These are phyloP conservation scores for Malthinus seriepunctatus DNA, from an alignment of 2,888 invertebrate genomes.

Conservation along the genomic window DNA sequence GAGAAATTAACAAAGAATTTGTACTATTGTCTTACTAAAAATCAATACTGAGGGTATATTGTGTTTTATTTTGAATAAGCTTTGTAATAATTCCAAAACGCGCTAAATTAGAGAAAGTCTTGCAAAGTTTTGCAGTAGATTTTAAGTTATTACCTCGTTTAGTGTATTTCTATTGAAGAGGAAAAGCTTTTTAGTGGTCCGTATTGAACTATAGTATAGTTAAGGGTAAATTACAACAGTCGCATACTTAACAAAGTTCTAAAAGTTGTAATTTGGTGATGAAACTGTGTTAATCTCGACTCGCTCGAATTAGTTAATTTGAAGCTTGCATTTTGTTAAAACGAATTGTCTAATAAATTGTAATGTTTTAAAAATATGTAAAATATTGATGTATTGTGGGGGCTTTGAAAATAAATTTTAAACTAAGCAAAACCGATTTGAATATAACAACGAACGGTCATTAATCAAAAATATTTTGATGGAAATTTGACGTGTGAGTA, in stretches of 20 bases:
- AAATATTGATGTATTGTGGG: no score
- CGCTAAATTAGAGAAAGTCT: background rate
- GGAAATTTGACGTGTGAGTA: slow-evolving; percentile 20
- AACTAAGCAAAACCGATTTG: slow-evolving; percentile 1
- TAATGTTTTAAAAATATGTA: no score
- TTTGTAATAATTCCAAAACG: slow-evolving; percentile 1
- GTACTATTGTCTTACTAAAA: no score
- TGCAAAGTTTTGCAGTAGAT: slow-evolving; percentile 1
- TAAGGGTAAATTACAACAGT: slow-evolving; percentile 15
- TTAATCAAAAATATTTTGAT: slow-evolving; percentile 20
- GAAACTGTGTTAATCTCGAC: slow-evolving; percentile 11
- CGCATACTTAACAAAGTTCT: slow-evolving; percentile 17
- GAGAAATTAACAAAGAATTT: no score
- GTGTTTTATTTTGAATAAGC: background rate
- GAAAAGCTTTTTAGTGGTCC: background rate
- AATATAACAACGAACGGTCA: slow-evolving; percentile 7
- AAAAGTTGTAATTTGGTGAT: slow-evolving; percentile 20
- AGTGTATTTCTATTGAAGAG: background rate
- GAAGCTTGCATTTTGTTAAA: background rate
- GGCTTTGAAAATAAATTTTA: background rate
- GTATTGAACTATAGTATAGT: slow-evolving; percentile 7
- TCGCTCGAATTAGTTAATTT: background rate
- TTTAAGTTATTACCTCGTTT: background rate
- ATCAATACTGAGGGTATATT: background rate
- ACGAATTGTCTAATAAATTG: no score